These are phyloP conservation scores for Rhabditoides inermis DNA, from an alignment of 2,888 invertebrate species.

Conservation along the genomic window DNA sequence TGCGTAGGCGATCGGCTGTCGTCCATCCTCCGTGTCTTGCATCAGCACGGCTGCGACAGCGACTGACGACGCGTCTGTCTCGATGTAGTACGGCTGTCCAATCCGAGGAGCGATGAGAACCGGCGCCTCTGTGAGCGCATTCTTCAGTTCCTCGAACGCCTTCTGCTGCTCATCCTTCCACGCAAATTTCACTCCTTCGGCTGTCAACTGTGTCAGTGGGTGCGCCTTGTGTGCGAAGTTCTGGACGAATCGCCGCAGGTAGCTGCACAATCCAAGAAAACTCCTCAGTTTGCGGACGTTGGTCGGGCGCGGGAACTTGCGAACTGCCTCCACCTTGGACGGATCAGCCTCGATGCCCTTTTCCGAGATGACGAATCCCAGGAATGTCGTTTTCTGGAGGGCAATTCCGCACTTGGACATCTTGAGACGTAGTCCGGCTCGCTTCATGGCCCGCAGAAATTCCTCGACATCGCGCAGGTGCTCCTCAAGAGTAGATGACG, in stretches of 20 bases:
- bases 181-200: conserved; percentile 5
- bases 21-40: conserved; percentile 4
- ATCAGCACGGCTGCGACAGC: conserved; percentile 15
- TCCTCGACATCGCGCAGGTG: conserved; percentile 22
- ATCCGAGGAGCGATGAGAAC: conserved; percentile 8
- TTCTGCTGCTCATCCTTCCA: conserved; percentile 9
- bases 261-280: conserved; percentile 20
- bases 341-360: conserved; percentile 23
- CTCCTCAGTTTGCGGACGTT: conserved; percentile 9
- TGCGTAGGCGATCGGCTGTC: conserved; percentile 13
- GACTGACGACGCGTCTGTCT: conserved; percentile 14
- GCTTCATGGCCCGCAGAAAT: conserved; percentile 10
- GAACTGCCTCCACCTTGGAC: conserved; percentile 11
- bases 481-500: conserved; percentile 10
- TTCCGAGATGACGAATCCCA: conserved; percentile 20
- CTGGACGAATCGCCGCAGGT: conserved; percentile 21
- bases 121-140: conserved; percentile 10
- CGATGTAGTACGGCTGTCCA: conserved; percentile 10
- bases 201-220: conserved; percentile 18
- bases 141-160: conserved; percentile 15
- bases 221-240: conserved; percentile 16
- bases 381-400: conserved; percentile 16
- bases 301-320: conserved; percentile 10
- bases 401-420: conserved; percentile 20
- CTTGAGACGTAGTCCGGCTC: conserved; percentile 17